phyloP scores from a whole-genome alignment of 2,797 vertebrate genomes.

The Rhabdophis nuchalis region DNA sequence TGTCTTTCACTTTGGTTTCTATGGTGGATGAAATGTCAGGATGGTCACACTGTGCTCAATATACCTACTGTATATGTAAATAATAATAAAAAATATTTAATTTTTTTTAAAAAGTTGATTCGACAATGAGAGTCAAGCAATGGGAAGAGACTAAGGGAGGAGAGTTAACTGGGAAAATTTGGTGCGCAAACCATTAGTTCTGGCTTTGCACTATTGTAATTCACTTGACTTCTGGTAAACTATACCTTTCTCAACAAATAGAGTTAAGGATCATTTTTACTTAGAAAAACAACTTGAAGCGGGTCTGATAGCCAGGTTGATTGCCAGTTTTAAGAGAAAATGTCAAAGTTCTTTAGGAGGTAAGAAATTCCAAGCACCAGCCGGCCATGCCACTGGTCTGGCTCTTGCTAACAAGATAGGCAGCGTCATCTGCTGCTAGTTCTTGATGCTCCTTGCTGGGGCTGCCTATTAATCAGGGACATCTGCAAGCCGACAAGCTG shows the following conservation, averaged over 20 bases:
- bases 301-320: neutral
- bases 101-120: too few relatives aligned
- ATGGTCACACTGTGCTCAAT: too few relatives aligned
- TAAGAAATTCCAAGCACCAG: neutral
- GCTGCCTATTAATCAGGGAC: neutral
- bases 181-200: neutral
- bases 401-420: neutral
- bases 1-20: too few relatives aligned
- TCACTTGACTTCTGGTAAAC: neutral
- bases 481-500: slow-evolving; percentile 1
- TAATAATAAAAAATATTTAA: too few relatives aligned
- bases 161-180: neutral
- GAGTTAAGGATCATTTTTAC: neutral
- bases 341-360: neutral
- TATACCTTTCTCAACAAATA: neutral
- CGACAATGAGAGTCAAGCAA: neutral
- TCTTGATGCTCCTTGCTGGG: neutral
- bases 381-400: too few relatives aligned
- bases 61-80: too few relatives aligned
- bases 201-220: neutral
- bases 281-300: neutral
- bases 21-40: too few relatives aligned
- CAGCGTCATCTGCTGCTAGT: neutral
- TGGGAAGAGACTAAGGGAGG: neutral
- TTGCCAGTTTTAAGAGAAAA: neutral